Conservation (phyloP, 2,113 vertebrate species). For the Eudyptes chrysolophus region DNA sequence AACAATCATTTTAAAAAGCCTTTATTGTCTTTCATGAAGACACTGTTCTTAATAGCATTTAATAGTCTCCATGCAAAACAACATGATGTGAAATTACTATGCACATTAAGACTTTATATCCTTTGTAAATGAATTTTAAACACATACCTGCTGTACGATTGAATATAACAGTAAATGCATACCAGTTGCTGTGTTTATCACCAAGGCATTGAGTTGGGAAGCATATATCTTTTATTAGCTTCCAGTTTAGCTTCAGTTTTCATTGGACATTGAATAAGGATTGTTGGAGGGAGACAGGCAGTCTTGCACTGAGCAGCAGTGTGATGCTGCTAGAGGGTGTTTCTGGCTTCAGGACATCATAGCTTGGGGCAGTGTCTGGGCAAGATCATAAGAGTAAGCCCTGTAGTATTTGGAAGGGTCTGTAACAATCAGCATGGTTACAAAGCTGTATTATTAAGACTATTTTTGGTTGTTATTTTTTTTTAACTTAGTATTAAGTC, state of each 20-base stretch:
- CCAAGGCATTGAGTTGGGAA: not conserved
- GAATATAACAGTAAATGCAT: not conserved
- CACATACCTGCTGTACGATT: not conserved
- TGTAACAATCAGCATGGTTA: not conserved
- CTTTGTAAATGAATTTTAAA: not conserved
- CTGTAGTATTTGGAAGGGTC: not conserved
- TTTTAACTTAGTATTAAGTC: not conserved
- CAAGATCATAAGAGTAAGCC: not conserved
- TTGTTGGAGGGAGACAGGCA: not conserved
- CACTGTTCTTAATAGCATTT: not conserved
- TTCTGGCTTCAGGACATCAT: not conserved
- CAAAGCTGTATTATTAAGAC: not conserved
- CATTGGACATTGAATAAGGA: not conserved
- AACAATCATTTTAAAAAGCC: not conserved
- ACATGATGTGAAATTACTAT: rapidly evolving
- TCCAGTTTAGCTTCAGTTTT: not conserved
- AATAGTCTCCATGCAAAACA: not conserved
- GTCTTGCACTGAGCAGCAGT: not conserved
- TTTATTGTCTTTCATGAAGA: not conserved
- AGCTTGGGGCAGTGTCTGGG: not conserved
- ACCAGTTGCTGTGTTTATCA: not conserved
- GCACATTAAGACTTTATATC: not conserved
- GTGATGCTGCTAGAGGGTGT: not conserved
- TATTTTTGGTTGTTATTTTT: not conserved
- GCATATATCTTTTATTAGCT: not conserved